Conservation (phyloP, 2,888 invertebrate genomes). For the Andrena bicolor region DNA sequence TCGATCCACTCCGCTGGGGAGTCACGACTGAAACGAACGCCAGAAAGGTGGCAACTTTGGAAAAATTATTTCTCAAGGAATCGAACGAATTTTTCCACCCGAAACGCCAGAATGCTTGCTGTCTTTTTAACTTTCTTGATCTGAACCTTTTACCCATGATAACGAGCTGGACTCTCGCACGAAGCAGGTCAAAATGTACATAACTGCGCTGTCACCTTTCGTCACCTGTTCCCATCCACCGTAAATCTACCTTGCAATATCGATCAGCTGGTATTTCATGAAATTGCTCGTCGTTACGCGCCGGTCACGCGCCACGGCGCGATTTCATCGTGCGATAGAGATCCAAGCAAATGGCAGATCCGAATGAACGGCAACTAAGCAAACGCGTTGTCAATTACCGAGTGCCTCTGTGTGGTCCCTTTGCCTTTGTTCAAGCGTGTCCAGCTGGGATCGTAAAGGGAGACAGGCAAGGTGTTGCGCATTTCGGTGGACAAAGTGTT, state of each 20-base stretch:
- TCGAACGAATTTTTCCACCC: not conserved
- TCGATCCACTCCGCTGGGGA: conserved; percentile 20
- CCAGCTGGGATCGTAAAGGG: conserved; percentile 3
- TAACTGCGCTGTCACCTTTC: not conserved
- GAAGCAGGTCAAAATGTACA: too few species aligned
- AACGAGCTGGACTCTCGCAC: not conserved
- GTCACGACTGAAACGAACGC: conserved; percentile 25
- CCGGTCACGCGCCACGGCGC: conserved; percentile 35
- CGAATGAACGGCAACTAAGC: conserved; percentile 28
- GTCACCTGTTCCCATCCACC: not conserved
- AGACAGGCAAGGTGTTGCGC: not conserved
- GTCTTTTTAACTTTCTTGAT: too few species aligned
- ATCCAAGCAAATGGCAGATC: conserved; percentile 28
- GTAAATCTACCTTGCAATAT: conserved; percentile 49
- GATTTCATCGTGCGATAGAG: conserved; percentile 39
- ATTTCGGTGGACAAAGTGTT: conserved; percentile 23
- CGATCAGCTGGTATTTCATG: conserved; percentile 57
- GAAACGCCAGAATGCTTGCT: too few species aligned
- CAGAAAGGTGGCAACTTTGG: not conserved
- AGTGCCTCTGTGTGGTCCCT: conserved; percentile 7
- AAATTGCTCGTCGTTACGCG: conserved; percentile 53
- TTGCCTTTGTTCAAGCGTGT: conserved; percentile 22
- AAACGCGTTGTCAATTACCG: conserved; percentile 61
- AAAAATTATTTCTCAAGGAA: not conserved
- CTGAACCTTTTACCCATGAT: too few species aligned